These are phyloP conservation scores for Drosophila fulvimacula DNA, from an alignment of 2,888 invertebrate species.

Conservation along the genomic window DNA sequence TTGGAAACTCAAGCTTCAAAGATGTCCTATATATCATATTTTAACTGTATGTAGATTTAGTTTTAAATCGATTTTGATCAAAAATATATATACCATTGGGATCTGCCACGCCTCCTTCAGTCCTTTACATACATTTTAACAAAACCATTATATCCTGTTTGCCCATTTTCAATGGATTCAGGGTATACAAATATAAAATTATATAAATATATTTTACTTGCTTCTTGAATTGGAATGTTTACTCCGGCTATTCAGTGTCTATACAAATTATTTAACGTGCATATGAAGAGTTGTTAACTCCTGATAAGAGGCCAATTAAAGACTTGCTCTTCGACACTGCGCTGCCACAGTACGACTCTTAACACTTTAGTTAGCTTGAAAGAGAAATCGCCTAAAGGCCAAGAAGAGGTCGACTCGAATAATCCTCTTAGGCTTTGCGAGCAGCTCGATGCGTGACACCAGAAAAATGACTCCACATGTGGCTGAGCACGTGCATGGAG, in stretches of 20 bases:
- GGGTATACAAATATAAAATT: too few species aligned
- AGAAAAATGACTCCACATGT: conserved; percentile 31
- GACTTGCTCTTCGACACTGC: not conserved
- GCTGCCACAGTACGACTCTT: conserved; percentile 13
- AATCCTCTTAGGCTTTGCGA: conserved; percentile 50
- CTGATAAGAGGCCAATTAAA: conserved; percentile 22
- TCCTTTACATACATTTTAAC: too few species aligned
- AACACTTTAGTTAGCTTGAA: conserved; percentile 23
- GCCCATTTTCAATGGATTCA: too few species aligned
- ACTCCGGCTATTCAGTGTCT: not conserved
- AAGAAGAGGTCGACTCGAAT: conserved; percentile 50
- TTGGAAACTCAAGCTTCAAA: too few species aligned
- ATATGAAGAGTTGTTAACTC: not conserved
- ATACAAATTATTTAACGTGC: not conserved
- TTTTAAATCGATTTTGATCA: too few species aligned
- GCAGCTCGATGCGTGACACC: conserved; percentile 43
- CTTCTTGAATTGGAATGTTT: not conserved
- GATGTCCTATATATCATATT: too few species aligned
- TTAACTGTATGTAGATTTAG: too few species aligned
- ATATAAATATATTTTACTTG: not conserved
- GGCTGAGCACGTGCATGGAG: conserved; percentile 26
- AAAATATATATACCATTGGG: too few species aligned
- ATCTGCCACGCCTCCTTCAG: too few species aligned
- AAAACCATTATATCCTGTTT: too few species aligned
- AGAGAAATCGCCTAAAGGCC: conserved; percentile 17